A percentile compares a stretch with the other conserved stretches of the same genome.
phyloP scores from a whole-genome alignment of 2,888 invertebrate genomes.

The Epiblema foenella region DNA sequence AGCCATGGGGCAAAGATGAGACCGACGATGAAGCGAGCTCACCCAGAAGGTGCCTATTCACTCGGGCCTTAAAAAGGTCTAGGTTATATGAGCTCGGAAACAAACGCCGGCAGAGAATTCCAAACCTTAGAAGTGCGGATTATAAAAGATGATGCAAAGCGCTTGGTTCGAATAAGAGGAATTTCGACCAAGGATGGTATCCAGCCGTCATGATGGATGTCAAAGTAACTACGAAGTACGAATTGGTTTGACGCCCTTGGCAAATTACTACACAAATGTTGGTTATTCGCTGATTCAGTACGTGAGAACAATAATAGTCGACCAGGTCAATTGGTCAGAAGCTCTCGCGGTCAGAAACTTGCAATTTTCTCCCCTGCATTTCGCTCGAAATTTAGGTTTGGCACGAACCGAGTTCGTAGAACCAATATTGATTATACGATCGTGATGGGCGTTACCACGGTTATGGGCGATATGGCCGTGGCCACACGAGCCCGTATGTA shows the following conservation, averaged over 20 bases:
- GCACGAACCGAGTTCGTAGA: constrained; percentile 31
- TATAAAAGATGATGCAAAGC: too few relatives aligned
- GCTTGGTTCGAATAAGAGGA: too few relatives aligned
- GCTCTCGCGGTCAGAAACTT: constrained; percentile 39
- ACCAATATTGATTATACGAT: constrained; percentile 31
- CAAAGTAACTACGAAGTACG: too few relatives aligned
- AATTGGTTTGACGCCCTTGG: neutral
- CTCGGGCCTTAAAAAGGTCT: too few relatives aligned
- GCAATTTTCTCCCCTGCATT: constrained; percentile 48
- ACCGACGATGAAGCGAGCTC: too few relatives aligned
- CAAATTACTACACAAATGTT: neutral
- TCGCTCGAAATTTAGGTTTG: constrained; percentile 30
- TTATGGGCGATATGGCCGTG: neutral
- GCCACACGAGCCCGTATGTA: constrained; percentile 6
- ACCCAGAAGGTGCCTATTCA: too few relatives aligned
- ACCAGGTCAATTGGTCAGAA: constrained; percentile 47
- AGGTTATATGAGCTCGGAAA: too few relatives aligned
- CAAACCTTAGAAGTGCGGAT: too few relatives aligned
- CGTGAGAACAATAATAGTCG: constrained; percentile 44
- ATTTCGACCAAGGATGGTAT: too few relatives aligned
- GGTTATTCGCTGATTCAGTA: constrained; percentile 22
- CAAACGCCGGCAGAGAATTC: too few relatives aligned
- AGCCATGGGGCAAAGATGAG: too few relatives aligned
- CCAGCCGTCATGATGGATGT: too few relatives aligned
- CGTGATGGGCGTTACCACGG: constrained; percentile 6